These are phyloP conservation scores for Biston betularia DNA, from an alignment of 2,888 invertebrate genomes.

Conservation along the genomic window DNA sequence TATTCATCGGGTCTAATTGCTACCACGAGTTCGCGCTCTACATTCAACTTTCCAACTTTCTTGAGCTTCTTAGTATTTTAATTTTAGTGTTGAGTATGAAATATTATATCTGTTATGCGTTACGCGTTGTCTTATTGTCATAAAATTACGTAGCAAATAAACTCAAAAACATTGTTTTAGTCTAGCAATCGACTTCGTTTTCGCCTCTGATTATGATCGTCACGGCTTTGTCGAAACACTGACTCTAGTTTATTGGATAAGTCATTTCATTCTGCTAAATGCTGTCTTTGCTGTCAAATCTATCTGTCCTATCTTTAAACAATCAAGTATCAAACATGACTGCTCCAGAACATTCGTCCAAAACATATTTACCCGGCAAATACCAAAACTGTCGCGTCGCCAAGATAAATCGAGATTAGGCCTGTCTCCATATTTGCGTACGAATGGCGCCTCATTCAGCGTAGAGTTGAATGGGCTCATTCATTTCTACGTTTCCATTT, in stretches of 20 bases:
- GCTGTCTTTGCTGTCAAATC: slow-evolving; percentile 8
- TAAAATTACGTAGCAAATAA: too few species aligned
- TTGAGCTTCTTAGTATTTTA: slow-evolving; percentile 4
- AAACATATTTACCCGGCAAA: slow-evolving; percentile 47
- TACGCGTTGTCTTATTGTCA: background rate
- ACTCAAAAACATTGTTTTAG: too few species aligned
- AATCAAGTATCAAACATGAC: slow-evolving; percentile 22
- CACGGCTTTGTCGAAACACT: background rate
- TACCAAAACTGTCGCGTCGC: slow-evolving; percentile 54
- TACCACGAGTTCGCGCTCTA: slow-evolving; percentile 42
- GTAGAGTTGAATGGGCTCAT: slow-evolving; percentile 53
- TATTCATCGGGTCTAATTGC: slow-evolving; percentile 63
- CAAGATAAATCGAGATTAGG: slow-evolving; percentile 52
- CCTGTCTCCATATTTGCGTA: slow-evolving; percentile 61
- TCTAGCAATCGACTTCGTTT: background rate
- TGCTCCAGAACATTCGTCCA: slow-evolving; percentile 32
- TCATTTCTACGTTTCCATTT: slow-evolving; percentile 60
- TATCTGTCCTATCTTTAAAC: slow-evolving; percentile 10
- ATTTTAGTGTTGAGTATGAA: background rate
- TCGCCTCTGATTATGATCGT: too few species aligned
- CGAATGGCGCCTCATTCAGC: slow-evolving; percentile 56
- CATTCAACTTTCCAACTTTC: slow-evolving; percentile 22
- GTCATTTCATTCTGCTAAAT: slow-evolving; percentile 3
- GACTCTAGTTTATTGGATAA: background rate
- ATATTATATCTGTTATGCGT: too few species aligned